A percentile compares a stretch with the other conserved stretches of the same genome.
These are phyloP conservation scores for Otolemur crassicaudatus DNA, from an alignment of 2,797 vertebrate genomes.

Conservation along the genomic window DNA sequence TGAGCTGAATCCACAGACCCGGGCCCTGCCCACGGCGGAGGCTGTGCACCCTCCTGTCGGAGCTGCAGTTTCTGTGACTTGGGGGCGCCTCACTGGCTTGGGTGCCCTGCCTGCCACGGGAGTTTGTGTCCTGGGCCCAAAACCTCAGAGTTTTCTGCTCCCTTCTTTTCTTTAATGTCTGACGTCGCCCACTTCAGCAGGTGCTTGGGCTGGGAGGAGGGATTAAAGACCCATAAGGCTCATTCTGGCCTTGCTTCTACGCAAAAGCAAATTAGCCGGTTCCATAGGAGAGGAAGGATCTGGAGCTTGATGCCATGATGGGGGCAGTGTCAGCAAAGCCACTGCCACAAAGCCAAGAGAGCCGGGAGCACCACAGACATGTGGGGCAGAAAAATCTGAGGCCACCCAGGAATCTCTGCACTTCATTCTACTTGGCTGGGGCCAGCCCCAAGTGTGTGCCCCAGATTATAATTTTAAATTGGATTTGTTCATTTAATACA, in stretches of 20 bases:
- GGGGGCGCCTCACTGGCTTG: fast-evolving
- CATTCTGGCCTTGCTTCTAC: background rate
- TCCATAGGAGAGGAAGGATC: background rate
- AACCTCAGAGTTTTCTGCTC: background rate
- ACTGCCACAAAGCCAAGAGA: background rate
- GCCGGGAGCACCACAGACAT: fast-evolving
- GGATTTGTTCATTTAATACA: background rate
- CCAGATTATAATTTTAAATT: background rate
- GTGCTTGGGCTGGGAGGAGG: background rate
- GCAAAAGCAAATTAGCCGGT: background rate
- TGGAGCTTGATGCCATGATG: fast-evolving
- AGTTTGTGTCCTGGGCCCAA: background rate
- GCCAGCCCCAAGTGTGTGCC: background rate
- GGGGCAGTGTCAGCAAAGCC: background rate
- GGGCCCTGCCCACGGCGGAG: fast-evolving
- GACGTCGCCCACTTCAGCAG: background rate
- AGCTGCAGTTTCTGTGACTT: fast-evolving
- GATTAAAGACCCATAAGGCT: fast-evolving
- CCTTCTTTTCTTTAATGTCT: background rate
- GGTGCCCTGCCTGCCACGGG: fast-evolving
- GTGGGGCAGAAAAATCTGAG: background rate
- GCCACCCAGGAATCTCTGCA: background rate
- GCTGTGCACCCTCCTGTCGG: fast-evolving
- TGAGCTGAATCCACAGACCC: fast-evolving
- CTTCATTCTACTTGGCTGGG: background rate